These are phyloP conservation scores for Entomobrya proxima DNA, from an alignment of 2,888 invertebrate species.

Conservation along the genomic window DNA sequence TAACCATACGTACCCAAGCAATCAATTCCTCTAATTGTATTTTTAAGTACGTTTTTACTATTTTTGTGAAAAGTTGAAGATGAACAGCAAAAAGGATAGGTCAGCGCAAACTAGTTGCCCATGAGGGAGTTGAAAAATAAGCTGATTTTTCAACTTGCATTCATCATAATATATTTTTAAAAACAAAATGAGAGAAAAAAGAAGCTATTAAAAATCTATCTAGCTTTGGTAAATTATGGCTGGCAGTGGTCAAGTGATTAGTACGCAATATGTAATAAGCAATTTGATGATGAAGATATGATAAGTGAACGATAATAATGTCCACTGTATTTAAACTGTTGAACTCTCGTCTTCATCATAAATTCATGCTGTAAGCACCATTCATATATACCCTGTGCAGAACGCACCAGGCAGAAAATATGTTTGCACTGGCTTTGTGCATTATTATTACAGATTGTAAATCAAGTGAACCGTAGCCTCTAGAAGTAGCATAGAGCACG, in stretches of 20 bases:
- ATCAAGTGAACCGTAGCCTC: neutral
- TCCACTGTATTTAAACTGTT: constrained; percentile 11
- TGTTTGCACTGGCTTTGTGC: neutral
- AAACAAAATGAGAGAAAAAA: no score
- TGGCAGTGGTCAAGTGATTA: neutral
- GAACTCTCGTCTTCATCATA: neutral
- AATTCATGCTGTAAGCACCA: neutral
- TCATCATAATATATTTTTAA: neutral
- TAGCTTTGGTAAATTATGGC: neutral
- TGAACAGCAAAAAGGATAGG: neutral
- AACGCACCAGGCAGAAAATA: neutral
- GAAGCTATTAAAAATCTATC: neutral
- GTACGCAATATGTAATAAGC: constrained; percentile 2
- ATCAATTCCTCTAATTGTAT: neutral
- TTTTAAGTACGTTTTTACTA: neutral
- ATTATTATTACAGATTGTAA: neutral
- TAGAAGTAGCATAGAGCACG: neutral
- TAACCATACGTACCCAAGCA: neutral
- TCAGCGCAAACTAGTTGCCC: neutral
- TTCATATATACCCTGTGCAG: no score
- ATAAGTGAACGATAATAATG: neutral
- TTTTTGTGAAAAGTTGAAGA: neutral
- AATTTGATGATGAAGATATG: neutral
- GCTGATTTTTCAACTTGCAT: neutral
- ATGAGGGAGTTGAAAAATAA: neutral